Percentiles rank a stretch among this genome's conserved stretches.
phyloP scores from a whole-genome alignment of 2,113 vertebrate genomes.

The Phalacrocorax aristotelis region DNA sequence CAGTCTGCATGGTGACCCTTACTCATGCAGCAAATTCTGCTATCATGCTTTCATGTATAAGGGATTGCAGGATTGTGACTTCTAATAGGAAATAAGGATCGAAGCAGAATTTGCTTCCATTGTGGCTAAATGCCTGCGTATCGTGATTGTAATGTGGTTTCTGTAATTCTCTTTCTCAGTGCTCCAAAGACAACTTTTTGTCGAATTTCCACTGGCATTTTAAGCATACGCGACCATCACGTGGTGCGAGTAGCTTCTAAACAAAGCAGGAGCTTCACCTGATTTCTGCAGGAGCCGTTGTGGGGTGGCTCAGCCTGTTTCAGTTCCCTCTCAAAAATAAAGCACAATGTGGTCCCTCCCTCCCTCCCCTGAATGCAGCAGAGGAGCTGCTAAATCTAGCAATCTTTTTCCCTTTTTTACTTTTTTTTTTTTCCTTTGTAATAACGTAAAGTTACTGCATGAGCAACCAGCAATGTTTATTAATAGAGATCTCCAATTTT shows the following conservation, averaged over 20 bases:
- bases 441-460: background rate
- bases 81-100: background rate
- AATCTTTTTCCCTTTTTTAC: background rate
- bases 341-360: background rate
- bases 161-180: background rate
- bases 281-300: background rate
- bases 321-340: background rate
- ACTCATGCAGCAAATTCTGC: background rate
- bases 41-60: background rate
- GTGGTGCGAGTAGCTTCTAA: background rate
- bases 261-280: background rate
- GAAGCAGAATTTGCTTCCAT: background rate
- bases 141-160: fast-evolving
- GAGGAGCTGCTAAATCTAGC: background rate
- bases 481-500: conserved; percentile 69
- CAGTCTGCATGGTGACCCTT: background rate
- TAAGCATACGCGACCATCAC: background rate
- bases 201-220: background rate
- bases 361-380: background rate
- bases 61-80: background rate
- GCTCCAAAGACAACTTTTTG: background rate
- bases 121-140: background rate
- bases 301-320: background rate
- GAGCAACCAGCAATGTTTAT: conserved; percentile 54
- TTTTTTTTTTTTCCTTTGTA: background rate